Conservation (phyloP, 2,888 invertebrate species). For the Ophion ventricosus region DNA sequence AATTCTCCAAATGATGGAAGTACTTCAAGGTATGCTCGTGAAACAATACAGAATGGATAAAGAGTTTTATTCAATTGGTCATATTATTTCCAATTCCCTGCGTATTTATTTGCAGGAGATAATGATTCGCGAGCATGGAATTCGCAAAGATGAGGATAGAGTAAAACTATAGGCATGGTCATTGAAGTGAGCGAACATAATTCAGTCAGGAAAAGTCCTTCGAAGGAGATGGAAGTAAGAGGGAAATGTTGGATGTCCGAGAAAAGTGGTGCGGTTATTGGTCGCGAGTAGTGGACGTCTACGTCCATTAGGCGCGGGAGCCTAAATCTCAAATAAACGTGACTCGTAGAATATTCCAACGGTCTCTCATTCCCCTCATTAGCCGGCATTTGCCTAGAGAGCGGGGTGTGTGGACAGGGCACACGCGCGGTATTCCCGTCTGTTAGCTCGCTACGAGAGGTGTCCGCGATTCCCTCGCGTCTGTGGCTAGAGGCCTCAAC, state of each 20-base stretch:
- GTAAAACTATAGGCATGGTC: conserved; percentile 10
- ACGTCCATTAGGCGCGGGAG: conserved; percentile 67
- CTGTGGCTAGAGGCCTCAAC: conserved; percentile 70
- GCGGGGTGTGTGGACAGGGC: conserved; percentile 54
- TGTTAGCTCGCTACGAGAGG: conserved; percentile 60
- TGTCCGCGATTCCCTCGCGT: conserved; percentile 50
- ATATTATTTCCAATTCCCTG: neutral
- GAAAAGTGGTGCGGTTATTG: conserved; percentile 19
- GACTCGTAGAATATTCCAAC: conserved; percentile 69
- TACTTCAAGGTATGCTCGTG: neutral
- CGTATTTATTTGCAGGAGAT: neutral
- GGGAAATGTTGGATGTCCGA: conserved; percentile 24
- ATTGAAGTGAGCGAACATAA: conserved; percentile 51
- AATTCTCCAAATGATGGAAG: neutral
- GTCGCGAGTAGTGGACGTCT: conserved; percentile 47
- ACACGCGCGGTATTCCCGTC: conserved; percentile 34
- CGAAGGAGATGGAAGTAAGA: conserved; percentile 4
- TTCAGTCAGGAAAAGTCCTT: conserved; percentile 53
- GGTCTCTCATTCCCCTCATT: conserved; percentile 65
- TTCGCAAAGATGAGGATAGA: conserved; percentile 9
- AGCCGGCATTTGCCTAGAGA: conserved; percentile 66
- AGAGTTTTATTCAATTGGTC: neutral
- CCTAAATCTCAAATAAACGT: conserved; percentile 71
- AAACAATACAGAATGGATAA: neutral
- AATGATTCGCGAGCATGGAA: conserved; percentile 11